Evolutionary conservation across 1,140 invertebrate species (phyloP), one percentile per base, ranked within the genome.

Genomic region (Saxidomus purpurata): DNA sequence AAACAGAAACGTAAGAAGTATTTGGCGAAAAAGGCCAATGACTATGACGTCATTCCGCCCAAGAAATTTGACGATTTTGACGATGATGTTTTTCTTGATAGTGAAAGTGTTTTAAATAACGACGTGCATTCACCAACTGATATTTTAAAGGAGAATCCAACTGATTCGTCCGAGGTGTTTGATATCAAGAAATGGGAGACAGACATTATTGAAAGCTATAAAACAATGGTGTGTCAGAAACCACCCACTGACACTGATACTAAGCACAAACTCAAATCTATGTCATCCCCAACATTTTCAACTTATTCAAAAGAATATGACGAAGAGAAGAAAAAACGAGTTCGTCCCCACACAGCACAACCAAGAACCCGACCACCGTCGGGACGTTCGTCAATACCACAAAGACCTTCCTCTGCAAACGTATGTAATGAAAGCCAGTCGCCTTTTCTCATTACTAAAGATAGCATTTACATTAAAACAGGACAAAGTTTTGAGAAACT

Each of bases 181-280:
- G 87, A 89, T 74, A 76, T 89, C 34, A 61, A 89, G 34, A 80
- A 82, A 49, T 89, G 87, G 87, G 77, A 89, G 40, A 38, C 36
- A 0, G 87, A 82, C 22, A 80, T 89, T n/a, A 82, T 89, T 28
- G 87, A 89, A 59, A 89, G 87, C 43, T 89, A 89, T 43, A 89
- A 89, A 59, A 55, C 77, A 38, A 36, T 80, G 34, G 87, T 89
- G 8, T 71, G 87, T 52, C n/a, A 69, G 9, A 77, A 80, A 17
- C 74, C 28, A 38, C 11, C n/a, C 11, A 17, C 47, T 6, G 69
- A 55, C 34, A 17, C 25, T 11, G 28, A 40, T 49, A 67, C 71
- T 17, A 85, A 71, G 11, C 15, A 36, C 25, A 89, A 63, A n/a
- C 40, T 81, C 9, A 81, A 76, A 81, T 82, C 87, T 15, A 11